phyloP scores from a whole-genome alignment of 2,888 invertebrate species.

The Hanleya hanleyi region DNA sequence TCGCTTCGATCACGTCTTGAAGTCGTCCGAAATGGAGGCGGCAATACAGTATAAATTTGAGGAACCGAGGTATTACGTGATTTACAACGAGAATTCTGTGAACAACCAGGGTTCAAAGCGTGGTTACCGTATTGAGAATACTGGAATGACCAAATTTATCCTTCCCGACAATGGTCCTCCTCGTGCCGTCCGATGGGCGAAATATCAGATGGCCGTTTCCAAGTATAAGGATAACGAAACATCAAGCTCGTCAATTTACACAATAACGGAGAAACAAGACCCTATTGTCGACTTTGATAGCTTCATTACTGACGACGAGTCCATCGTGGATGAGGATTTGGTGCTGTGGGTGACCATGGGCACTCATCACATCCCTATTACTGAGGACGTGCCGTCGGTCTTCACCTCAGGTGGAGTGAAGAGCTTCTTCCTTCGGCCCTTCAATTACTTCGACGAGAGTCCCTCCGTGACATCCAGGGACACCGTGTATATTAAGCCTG shows the following conservation, averaged over 20 bases:
- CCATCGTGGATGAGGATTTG: conserved; percentile 53
- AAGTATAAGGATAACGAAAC: conserved; percentile 60
- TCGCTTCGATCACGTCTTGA: too few relatives aligned
- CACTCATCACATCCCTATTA: conserved; percentile 59
- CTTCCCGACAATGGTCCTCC: too few relatives aligned
- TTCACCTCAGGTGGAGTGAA: conserved; percentile 53
- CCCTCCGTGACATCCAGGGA: conserved; percentile 57
- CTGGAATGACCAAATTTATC: too few relatives aligned
- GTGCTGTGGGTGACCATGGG: conserved; percentile 67
- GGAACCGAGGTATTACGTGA: too few relatives aligned
- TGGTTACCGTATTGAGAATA: too few relatives aligned
- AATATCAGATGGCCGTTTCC: too few relatives aligned
- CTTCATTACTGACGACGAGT: conserved; percentile 46
- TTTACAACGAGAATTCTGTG: too few relatives aligned
- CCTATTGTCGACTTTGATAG: conserved; percentile 60
- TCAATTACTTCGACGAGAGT: conserved; percentile 65
- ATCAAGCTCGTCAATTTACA: conserved; percentile 59
- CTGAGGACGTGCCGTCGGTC: conserved; percentile 65
- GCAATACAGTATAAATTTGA: too few relatives aligned
- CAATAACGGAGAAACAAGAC: conserved; percentile 61
- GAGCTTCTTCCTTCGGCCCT: conserved; percentile 57
- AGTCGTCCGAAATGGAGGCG: too few relatives aligned
- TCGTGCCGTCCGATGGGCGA: too few relatives aligned
- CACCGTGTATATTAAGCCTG: conserved; percentile 46
- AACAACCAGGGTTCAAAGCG: too few relatives aligned